A percentile compares a stretch with the other conserved stretches of the same genome.
phyloP scores from a whole-genome alignment of 35 echinoderm and acorn worm genomes.

The Apostichopus californicus region DNA sequence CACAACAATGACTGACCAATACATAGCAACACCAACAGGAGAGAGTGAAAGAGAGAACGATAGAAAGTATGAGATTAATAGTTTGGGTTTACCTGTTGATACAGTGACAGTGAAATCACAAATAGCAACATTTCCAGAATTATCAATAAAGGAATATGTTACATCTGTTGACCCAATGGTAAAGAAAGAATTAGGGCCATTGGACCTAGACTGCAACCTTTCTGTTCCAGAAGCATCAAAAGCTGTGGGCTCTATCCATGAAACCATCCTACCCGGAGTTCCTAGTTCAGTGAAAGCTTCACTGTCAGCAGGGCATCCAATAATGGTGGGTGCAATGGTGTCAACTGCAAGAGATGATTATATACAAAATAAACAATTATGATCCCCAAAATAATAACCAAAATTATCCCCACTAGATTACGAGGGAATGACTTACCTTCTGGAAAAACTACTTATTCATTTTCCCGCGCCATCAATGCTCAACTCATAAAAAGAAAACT shows the following conservation, averaged over 20 bases:
- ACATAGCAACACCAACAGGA: background rate
- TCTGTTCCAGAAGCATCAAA: background rate
- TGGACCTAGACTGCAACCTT: background rate
- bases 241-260: background rate
- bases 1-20: no score
- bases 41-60: background rate
- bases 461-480: no score
- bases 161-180: background rate
- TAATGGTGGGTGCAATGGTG: background rate
- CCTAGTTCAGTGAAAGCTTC: background rate
- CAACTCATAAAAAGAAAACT: no score
- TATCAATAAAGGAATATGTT: background rate
- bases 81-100: background rate
- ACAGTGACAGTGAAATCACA: background rate
- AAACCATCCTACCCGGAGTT: background rate
- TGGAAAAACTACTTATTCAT: no score
- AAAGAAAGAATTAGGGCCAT: background rate
- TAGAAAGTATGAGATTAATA: background rate
- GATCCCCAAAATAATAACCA: no score
- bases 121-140: no score
- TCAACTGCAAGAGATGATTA: background rate
- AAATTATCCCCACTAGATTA: no score
- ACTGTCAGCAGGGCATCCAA: background rate
- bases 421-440: no score
- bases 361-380: background rate